Percentiles rank a stretch among this genome's conserved stretches.
These are phyloP conservation scores for Phoxinus phoxinus DNA, from an alignment of 2,113 vertebrate species.

Conservation along the genomic window DNA sequence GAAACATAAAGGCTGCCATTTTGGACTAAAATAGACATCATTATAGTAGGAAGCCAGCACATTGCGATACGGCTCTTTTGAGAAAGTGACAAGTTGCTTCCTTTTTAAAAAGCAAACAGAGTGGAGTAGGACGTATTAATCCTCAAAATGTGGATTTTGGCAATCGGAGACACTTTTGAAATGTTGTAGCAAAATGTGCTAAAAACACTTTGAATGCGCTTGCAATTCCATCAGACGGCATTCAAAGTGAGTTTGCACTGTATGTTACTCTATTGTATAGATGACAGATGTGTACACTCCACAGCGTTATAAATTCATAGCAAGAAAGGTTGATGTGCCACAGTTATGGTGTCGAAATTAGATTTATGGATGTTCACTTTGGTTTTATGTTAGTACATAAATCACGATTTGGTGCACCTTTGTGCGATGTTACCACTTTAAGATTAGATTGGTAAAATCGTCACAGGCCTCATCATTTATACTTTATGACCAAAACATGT, in stretches of 20 bases:
- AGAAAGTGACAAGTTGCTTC: conserved; percentile 34
- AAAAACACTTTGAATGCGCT: neutral
- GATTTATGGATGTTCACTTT: conserved; percentile 39
- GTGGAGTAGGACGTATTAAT: neutral
- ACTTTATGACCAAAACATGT: neutral
- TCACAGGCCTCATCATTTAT: neutral
- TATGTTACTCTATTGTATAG: neutral
- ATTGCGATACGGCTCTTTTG: conserved; percentile 5
- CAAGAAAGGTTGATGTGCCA: conserved; percentile 21
- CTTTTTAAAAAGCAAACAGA: conserved; percentile 4
- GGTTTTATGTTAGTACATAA: conserved; percentile 30
- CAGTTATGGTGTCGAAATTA: conserved; percentile 20
- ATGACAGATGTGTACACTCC: conserved; percentile 30
- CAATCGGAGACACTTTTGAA: neutral
- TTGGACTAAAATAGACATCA: conserved; percentile 34
- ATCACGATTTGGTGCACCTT: neutral
- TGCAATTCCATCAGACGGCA: neutral
- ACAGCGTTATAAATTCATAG: conserved; percentile 3
- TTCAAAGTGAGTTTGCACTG: conserved; percentile 19
- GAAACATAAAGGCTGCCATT: neutral
- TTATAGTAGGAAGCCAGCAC: conserved; percentile 13
- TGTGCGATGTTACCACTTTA: neutral
- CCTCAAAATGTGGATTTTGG: neutral
- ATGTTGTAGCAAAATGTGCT: neutral
- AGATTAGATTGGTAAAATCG: neutral